Conservation (phyloP, 1,140 invertebrate species). For the Nautilus pompilius region DNA sequence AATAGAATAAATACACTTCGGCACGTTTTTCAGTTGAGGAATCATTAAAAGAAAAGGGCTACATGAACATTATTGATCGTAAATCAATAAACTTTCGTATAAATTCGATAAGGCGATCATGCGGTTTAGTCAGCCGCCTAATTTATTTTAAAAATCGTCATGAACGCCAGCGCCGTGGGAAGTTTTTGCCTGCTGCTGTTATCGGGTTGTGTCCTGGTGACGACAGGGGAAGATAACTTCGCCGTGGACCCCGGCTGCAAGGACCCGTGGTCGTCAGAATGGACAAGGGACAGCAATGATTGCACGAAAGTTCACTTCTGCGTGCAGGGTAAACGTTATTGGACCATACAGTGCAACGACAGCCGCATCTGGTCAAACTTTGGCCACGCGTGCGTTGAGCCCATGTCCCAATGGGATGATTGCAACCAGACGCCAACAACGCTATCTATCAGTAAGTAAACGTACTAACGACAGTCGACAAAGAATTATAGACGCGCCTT, state of each 20-base stretch:
- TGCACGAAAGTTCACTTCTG: constrained; percentile 26
- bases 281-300: constrained; percentile 24
- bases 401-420: constrained; percentile 34
- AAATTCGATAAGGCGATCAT: not conserved
- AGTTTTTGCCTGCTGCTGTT: not conserved
- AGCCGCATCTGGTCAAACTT: constrained; percentile 28
- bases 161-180: not conserved
- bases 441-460: constrained; percentile 22
- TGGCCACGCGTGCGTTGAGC: constrained; percentile 34
- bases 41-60: not conserved
- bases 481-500: too few relatives aligned
- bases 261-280: constrained; percentile 32
- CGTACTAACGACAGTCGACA: too few relatives aligned
- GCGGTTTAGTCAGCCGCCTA: not conserved
- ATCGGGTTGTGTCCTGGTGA: not conserved
- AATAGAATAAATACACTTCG: too few relatives aligned
- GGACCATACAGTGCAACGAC: constrained; percentile 30
- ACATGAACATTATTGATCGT: not conserved
- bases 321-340: constrained; percentile 26
- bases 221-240: constrained; percentile 17
- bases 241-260: constrained; percentile 27
- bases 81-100: not conserved
- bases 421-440: constrained; percentile 32
- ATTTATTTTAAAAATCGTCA: not conserved
- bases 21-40: too few relatives aligned